Evolutionary conservation across 2,888 invertebrate genomes (phyloP), one percentile per base, ranked within the genome.

Genomic region (Disparrhopalites patrizii): DNA sequence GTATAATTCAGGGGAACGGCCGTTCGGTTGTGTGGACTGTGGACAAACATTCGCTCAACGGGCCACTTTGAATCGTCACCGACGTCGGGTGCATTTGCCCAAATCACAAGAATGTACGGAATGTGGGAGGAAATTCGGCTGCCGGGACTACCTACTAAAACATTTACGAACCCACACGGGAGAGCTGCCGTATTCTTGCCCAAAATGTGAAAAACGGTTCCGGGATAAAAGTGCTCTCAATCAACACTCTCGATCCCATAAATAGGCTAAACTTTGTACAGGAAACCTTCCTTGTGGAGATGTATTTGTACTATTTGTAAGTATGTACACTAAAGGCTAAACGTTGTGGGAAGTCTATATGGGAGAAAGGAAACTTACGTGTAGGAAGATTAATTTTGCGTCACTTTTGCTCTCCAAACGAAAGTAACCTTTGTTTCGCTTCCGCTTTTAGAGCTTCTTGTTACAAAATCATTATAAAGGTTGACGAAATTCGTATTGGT

Each of bases 31-130:
- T 63, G 60, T 62, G 18, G 73, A 73, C 40, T 73, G 73, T 56
- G 71, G 71, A 1, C 73, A 73, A 51, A 70, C 70, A 64, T 73
- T 73, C 62, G 67, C 69, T 36, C 73, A 73, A 52, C 58, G 73
- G 66, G 73, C 73, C 51, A 73, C 73, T 40, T 33, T 73, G 20
- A 73, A 73, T 56, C 67, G 73, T 18, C 73, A 73, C 51, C 67
- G 73, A 50, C 67, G 73, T 60, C 68, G 73, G 65, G 71, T 73
- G 56, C 73, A 73, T 61, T 68, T 73, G 18, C 73, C 73, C 8
- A 73, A 73, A 65, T 68, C 68, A 68, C 73, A 73, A 66, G 71
- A 73, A 68, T 73, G 73, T 66, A 68, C 66, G 61, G 73, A 73
- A 64, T 73, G 73, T 57, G 73, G 73, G 56, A 67, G 73, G 58